Percentiles rank a stretch among this genome's conserved stretches.
phyloP scores from a whole-genome alignment of 1,140 invertebrate species.

The Gryon sp. region DNA sequence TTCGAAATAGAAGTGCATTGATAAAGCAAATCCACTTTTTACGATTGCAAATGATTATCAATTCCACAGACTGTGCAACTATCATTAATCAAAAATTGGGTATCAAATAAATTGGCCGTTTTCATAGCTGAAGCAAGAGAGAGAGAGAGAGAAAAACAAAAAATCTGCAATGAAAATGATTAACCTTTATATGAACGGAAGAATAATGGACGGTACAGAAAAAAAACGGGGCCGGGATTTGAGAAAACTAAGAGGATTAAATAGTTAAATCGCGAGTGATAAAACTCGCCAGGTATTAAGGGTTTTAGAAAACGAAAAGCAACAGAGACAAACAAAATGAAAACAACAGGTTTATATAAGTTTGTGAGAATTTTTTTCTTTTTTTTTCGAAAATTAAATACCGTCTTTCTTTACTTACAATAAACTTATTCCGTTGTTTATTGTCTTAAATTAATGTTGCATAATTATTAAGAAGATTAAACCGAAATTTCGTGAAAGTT shows the following conservation, averaged over 20 bases:
- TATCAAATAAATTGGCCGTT: constrained; percentile 14
- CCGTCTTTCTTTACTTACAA: no score
- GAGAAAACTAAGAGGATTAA: constrained; percentile 38
- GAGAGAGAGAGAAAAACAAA: constrained; percentile 5
- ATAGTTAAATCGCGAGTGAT: constrained; percentile 31
- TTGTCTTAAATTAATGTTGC: no score
- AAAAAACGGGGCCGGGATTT: constrained; percentile 19
- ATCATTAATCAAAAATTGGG: not conserved
- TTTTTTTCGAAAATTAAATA: no score
- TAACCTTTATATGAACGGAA: constrained; percentile 10
- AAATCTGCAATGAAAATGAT: constrained; percentile 25
- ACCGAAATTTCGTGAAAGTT: no score
- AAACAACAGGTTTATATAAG: no score
- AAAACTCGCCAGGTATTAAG: not conserved
- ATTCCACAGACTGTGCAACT: not conserved
- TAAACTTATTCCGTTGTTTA: no score
- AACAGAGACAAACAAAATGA: constrained; percentile 11
- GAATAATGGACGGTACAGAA: constrained; percentile 20
- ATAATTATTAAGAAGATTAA: no score
- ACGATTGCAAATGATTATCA: constrained; percentile 14
- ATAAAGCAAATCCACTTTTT: constrained; percentile 1
- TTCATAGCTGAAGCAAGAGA: not conserved
- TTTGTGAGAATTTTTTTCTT: no score
- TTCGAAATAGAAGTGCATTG: no score
- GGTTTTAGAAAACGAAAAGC: not conserved